Conservation (phyloP, 2,888 invertebrate genomes). For the Pristionchus entomophagus region DNA sequence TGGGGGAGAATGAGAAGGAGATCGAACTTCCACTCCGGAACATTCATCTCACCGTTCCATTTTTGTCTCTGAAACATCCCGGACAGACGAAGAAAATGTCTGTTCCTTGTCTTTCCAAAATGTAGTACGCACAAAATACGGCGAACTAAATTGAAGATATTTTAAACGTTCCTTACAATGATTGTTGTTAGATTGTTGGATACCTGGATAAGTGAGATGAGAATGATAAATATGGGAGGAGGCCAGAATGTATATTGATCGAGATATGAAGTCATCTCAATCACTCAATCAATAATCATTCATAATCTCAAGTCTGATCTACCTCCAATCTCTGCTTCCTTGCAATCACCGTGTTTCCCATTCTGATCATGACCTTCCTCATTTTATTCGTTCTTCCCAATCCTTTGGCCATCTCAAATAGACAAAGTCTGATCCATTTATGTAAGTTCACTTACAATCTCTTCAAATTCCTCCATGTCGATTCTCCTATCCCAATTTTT, state of each 20-base stretch:
- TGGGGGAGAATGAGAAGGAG: too few relatives aligned
- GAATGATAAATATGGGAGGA: conserved; percentile 91
- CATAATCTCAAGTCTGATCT: not conserved
- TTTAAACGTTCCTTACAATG: not conserved
- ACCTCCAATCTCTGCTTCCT: conserved; percentile 29
- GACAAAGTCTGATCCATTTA: not conserved
- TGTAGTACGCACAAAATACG: not conserved
- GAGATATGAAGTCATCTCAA: conserved; percentile 58
- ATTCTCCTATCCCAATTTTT: conserved; percentile 53
- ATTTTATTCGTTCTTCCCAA: conserved; percentile 7
- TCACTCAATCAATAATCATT: not conserved
- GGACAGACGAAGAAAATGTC: conserved; percentile 81
- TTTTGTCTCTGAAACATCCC: conserved; percentile 82
- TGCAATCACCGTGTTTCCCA: conserved; percentile 1
- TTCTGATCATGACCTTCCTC: not conserved
- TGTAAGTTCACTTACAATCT: conserved; percentile 51
- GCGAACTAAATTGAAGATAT: not conserved
- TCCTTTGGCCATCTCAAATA: conserved; percentile 8
- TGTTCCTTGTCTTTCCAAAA: conserved; percentile 55
- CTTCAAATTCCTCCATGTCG: conserved; percentile 58
- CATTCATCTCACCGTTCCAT: not conserved
- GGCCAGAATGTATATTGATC: conserved; percentile 85
- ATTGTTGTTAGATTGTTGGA: too few relatives aligned
- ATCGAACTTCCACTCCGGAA: not conserved
- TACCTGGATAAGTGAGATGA: conserved; percentile 85